Evolutionary conservation across 2,888 invertebrate species (phyloP).

Genomic region (Temnothorax ravouxi): DNA sequence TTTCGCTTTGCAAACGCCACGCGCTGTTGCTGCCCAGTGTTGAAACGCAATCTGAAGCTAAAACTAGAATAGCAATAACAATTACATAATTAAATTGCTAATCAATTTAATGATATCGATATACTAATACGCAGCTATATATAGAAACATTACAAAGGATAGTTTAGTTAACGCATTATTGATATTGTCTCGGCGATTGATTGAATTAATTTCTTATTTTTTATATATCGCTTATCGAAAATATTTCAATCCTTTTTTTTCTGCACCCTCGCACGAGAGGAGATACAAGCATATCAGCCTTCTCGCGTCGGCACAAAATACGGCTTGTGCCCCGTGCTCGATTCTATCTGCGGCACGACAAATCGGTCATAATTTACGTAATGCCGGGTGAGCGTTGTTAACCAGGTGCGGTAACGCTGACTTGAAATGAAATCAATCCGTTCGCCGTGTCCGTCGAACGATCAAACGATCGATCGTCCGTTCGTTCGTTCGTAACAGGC

Average conservation of each 20-base stretch:
- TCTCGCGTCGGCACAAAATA: neutral
- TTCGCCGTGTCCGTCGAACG: constrained; percentile 26
- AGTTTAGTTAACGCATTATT: neutral
- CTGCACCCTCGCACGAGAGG: neutral
- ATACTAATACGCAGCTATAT: no score
- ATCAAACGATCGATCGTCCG: constrained; percentile 20
- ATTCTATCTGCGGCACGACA: constrained; percentile 32
- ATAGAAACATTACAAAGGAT: no score
- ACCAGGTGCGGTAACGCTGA: constrained; percentile 11
- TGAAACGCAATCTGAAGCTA: no score
- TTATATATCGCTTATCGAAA: neutral
- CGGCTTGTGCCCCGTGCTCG: neutral
- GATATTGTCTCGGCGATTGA: neutral
- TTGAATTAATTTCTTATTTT: neutral
- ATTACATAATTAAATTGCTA: no score
- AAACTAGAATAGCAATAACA: no score
- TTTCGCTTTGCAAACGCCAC: no score
- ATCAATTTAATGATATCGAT: no score
- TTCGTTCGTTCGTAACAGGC: constrained; percentile 51
- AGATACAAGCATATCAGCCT: neutral
- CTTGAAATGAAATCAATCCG: constrained; percentile 57
- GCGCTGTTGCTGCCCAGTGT: no score
- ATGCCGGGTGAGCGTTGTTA: constrained; percentile 45
- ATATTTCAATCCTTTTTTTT: neutral
- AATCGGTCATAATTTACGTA: constrained; percentile 44